These are phyloP conservation scores for Stenopsyche tienmushanensis DNA, from an alignment of 1,140 invertebrate genomes.

Conservation along the genomic window DNA sequence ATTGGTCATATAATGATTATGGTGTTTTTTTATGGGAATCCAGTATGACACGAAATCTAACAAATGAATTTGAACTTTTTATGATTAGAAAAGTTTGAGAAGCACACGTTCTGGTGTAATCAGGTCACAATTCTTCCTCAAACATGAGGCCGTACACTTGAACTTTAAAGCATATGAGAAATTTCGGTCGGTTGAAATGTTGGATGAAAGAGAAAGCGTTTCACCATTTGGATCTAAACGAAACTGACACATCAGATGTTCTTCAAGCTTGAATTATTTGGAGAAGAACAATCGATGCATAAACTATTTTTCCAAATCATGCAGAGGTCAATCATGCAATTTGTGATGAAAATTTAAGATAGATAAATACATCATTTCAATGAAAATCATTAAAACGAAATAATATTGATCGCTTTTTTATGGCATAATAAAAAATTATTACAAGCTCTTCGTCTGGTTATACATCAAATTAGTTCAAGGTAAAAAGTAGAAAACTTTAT, in stretches of 20 bases:
- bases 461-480: too few species aligned
- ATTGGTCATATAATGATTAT: not conserved
- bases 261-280: not conserved
- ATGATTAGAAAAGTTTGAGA: constrained; percentile 4
- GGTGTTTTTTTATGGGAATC: too few species aligned
- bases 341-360: not conserved
- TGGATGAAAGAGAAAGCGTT: constrained; percentile 10
- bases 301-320: not conserved
- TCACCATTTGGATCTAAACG: not conserved
- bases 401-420: too few species aligned
- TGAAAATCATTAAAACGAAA: not conserved
- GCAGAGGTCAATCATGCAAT: not conserved
- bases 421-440: too few species aligned
- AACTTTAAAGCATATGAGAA: not conserved
- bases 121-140: not conserved
- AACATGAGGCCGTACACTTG: not conserved
- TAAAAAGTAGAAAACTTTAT: too few species aligned
- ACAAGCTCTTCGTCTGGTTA: too few species aligned
- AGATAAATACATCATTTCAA: not conserved
- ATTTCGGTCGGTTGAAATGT: not conserved
- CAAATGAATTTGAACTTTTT: not conserved
- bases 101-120: not conserved
- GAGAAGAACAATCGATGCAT: not conserved
- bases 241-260: not conserved
- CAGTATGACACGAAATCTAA: too few species aligned